phyloP scores from a whole-genome alignment of 1,140 invertebrate genomes.

The Camponotus vicinus region DNA sequence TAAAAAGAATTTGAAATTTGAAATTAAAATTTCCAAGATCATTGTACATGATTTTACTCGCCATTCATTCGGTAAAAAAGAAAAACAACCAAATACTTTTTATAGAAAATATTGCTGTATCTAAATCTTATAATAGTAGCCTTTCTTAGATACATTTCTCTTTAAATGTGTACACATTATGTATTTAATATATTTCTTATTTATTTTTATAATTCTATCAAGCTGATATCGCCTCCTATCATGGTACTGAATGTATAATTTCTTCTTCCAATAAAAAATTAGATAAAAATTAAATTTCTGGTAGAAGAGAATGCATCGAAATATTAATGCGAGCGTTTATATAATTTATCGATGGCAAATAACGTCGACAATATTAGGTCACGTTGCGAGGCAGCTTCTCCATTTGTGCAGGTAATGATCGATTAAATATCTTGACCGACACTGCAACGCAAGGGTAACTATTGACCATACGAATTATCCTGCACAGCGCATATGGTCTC shows the following conservation, averaged over 20 bases:
- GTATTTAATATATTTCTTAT: neutral
- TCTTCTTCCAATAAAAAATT: neutral
- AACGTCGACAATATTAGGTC: constrained; percentile 2
- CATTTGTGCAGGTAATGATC: constrained; percentile 48
- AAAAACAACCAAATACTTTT: neutral
- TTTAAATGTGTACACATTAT: neutral
- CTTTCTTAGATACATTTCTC: neutral
- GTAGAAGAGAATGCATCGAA: neutral
- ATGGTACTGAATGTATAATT: neutral
- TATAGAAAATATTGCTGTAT: neutral
- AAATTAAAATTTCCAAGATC: neutral
- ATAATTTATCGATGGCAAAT: neutral
- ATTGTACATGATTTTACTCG: too few relatives aligned
- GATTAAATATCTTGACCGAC: constrained; percentile 46
- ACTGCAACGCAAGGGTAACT: constrained; percentile 46
- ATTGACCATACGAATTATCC: constrained; percentile 73
- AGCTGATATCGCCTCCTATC: neutral
- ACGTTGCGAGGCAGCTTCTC: neutral
- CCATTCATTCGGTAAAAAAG: neutral
- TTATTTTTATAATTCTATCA: neutral
- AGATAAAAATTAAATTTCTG: constrained; percentile 2
- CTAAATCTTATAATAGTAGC: neutral
- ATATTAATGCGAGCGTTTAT: neutral
- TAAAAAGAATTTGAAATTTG: neutral
- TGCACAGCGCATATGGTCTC: constrained; percentile 62